Evolutionary conservation across 2,888 invertebrate species (phyloP).

Genomic region (Axea sp.): DNA sequence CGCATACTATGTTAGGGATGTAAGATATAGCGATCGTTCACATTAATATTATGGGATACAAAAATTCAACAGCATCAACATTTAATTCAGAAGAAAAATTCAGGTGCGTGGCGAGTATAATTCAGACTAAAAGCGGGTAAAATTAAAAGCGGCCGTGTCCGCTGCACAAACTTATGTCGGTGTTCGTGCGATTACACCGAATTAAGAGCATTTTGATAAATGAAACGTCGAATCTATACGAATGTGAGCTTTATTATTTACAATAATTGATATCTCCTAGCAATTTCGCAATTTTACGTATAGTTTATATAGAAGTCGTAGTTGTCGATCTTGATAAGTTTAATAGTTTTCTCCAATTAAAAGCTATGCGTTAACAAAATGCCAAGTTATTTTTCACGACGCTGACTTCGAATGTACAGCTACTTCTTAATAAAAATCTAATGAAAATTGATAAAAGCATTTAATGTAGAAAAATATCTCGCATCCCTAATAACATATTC

Average conservation of each 20-base stretch:
- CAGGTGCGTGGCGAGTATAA: not conserved
- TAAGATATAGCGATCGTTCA: constrained; percentile 39
- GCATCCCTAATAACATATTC: constrained; percentile 75
- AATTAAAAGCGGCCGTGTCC: no score
- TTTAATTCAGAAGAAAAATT: not conserved
- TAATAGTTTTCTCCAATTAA: no score
- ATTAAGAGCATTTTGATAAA: no score
- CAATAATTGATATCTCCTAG: no score
- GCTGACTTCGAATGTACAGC: not conserved
- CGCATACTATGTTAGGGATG: constrained; percentile 51
- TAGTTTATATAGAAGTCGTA: no score
- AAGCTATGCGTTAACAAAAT: not conserved
- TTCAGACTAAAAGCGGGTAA: not conserved
- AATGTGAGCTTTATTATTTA: no score
- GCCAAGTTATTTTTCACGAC: no score
- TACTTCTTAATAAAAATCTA: constrained; percentile 32
- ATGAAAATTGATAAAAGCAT: constrained; percentile 22
- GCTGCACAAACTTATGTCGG: no score
- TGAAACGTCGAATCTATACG: no score
- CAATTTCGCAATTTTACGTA: no score
- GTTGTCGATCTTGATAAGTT: no score
- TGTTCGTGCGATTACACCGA: no score
- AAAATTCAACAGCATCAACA: constrained; percentile 8
- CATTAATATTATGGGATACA: constrained; percentile 10
- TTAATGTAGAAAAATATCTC: constrained; percentile 50